Base-by-base conservation (phyloP, 2,113 vertebrate genomes). In the Solea solea region DNA sequence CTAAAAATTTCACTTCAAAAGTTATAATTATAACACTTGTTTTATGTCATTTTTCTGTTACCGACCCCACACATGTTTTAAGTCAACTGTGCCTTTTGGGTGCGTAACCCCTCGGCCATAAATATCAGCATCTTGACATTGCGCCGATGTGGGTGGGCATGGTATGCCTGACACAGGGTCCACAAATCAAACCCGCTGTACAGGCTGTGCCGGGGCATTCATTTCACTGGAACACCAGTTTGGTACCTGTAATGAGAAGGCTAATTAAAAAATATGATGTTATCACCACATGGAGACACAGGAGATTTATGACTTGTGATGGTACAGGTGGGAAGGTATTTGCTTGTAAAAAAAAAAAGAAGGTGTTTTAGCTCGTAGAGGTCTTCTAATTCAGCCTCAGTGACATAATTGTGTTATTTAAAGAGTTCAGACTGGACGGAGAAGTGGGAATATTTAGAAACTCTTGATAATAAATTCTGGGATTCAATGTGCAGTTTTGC, bases 71-170 rank as follows among this genome's bases (percentile, higher is more conserved):
- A 66, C 25, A 45, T 76, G 60, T 54, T 88, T 80, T 25, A 76
- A 76, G 82, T 74, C 74, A 70, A n/a, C 74, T 54, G 46, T 63
- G 50, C 46, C 75, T 69, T 65, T 72, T 58, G 74, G 66, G 55
- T 68, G 70, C 74, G n/a, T 65, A 64, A 71, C 78, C 74, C 72
- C 69, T 7, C 25, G 21, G 64, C 70, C 86, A 62, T 87, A 85
- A 90, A 88, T 92, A 90, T 84, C 78, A 2, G 14, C 21, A 44
- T 85, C 84, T 64, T 78, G 79, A 90, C 84, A 87, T 72, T 0
- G 59, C 44, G 28, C 53, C 90, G 69, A 79, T 76, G 84, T 90
- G 90, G 91, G 90, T 90, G 85, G 89, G 86, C 87, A 73, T 9
- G 58, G 13, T 84, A 57, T 4, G 67, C 64, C 81, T 74, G 78